Evolutionary conservation across 2,888 invertebrate species (phyloP).

Genomic region (Seira ritae): DNA sequence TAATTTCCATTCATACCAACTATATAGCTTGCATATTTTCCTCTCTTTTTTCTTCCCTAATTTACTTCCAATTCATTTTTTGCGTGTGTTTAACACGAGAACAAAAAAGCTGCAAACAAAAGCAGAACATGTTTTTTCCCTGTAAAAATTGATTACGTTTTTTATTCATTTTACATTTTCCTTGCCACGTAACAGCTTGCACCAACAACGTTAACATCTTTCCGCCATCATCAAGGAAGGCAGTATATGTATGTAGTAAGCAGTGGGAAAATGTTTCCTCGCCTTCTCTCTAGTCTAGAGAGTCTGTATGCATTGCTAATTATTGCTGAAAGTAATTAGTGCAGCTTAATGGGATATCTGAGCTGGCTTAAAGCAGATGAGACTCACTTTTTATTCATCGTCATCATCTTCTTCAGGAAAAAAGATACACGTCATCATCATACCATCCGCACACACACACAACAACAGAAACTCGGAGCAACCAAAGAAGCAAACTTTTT

Average conservation of each 20-base stretch:
- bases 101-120: neutral
- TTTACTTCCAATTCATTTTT: conserved; percentile 14
- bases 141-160: conserved; percentile 10
- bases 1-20: conserved; percentile 23
- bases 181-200: neutral
- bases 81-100: neutral
- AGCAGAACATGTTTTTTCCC: neutral
- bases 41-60: conserved; percentile 17
- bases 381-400: conserved; percentile 51
- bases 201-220: neutral
- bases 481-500: conserved; percentile 8
- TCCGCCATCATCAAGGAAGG: neutral
- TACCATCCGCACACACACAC: neutral
- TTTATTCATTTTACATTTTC: neutral
- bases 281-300: neutral
- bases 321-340: conserved; percentile 74
- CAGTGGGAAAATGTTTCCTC: neutral
- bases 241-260: conserved; percentile 18
- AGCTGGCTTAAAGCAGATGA: conserved; percentile 72
- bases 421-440: conserved; percentile 3
- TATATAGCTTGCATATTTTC: too few relatives aligned
- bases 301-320: conserved; percentile 71
- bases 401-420: conserved; percentile 29
- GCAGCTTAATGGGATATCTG: conserved; percentile 74
- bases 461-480: too few relatives aligned